Percentiles rank a stretch among this genome's conserved stretches.
phyloP scores from a whole-genome alignment of 2,113 vertebrate genomes.

The Hipposideros armiger region DNA sequence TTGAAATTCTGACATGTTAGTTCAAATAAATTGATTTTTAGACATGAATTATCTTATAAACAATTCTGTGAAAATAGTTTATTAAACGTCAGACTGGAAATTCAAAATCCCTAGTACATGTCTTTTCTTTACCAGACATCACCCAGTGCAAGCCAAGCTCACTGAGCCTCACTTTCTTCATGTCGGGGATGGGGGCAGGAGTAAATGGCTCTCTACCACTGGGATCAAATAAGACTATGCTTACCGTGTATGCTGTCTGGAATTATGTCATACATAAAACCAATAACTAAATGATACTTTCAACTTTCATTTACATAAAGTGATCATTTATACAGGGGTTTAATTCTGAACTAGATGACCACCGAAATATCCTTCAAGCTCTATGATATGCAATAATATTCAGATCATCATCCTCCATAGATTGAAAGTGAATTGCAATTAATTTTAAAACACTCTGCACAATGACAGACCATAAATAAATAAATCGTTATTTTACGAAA shows the following conservation, averaged over 20 bases:
- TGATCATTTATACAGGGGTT: not conserved
- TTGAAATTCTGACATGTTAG: not conserved
- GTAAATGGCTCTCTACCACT: not conserved
- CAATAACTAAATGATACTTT: not conserved
- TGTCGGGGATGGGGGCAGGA: not conserved
- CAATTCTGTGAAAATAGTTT: not conserved
- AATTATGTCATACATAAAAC: not conserved
- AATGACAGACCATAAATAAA: not conserved
- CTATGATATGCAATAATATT: not conserved
- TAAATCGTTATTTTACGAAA: slow-evolving; percentile 38
- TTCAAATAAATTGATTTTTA: slow-evolving; percentile 53
- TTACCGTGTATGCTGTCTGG: not conserved
- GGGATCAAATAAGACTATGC: not conserved
- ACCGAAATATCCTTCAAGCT: not conserved
- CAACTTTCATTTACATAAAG: not conserved
- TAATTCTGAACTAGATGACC: slow-evolving; percentile 7
- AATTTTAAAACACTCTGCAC: slow-evolving; percentile 23
- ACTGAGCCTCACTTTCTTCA: not conserved
- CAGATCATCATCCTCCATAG: slow-evolving; percentile 34
- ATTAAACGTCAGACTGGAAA: not conserved
- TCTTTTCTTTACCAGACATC: not conserved
- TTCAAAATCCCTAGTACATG: not conserved
- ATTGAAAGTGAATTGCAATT: slow-evolving; percentile 37
- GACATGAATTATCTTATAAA: slow-evolving; percentile 44
- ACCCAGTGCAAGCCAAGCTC: not conserved